Conservation (phyloP, 1,140 invertebrate genomes). For the Drosophila ohnishii region DNA sequence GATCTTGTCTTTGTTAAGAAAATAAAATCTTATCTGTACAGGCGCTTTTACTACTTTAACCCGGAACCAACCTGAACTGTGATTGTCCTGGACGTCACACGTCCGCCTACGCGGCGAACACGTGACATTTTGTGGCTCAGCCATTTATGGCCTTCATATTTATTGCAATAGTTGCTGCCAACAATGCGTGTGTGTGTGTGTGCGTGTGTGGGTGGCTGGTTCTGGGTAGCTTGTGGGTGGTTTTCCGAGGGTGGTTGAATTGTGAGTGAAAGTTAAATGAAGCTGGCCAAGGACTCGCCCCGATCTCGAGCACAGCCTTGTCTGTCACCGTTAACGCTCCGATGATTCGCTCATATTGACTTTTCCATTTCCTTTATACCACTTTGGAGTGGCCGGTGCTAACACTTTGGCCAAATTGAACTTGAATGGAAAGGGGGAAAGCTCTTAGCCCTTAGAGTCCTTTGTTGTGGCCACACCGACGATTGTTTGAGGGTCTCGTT, state of each 20-base stretch:
- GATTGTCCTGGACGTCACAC: constrained; percentile 28
- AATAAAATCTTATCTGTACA: too few relatives aligned
- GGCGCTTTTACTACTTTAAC: neutral
- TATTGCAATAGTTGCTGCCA: constrained; percentile 68
- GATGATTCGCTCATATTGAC: constrained; percentile 41
- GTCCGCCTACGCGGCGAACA: constrained; percentile 42
- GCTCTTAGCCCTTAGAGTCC: neutral
- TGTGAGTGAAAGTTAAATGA: constrained; percentile 48
- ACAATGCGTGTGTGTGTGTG: constrained; percentile 37
- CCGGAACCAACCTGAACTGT: constrained; percentile 37
- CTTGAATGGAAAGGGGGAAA: constrained; percentile 11
- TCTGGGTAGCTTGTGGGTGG: neutral
- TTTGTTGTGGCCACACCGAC: constrained; percentile 19
- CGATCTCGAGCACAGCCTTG: constrained; percentile 39
- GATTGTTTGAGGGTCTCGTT: constrained; percentile 13
- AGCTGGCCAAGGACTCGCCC: constrained; percentile 38
- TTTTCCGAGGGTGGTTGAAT: constrained; percentile 5
- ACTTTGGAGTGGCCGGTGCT: constrained; percentile 17
- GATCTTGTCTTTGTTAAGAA: too few relatives aligned
- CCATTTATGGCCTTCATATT: constrained; percentile 64
- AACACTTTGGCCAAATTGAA: constrained; percentile 43
- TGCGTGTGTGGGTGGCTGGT: constrained; percentile 1
- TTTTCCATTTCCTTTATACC: constrained; percentile 39
- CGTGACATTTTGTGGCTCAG: constrained; percentile 61
- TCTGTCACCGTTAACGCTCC: constrained; percentile 63